Percentiles rank a stretch among this genome's conserved stretches.
Evolutionary conservation across 2,797 vertebrate species (phyloP).

Genomic region (Denticeps clupeoides): DNA sequence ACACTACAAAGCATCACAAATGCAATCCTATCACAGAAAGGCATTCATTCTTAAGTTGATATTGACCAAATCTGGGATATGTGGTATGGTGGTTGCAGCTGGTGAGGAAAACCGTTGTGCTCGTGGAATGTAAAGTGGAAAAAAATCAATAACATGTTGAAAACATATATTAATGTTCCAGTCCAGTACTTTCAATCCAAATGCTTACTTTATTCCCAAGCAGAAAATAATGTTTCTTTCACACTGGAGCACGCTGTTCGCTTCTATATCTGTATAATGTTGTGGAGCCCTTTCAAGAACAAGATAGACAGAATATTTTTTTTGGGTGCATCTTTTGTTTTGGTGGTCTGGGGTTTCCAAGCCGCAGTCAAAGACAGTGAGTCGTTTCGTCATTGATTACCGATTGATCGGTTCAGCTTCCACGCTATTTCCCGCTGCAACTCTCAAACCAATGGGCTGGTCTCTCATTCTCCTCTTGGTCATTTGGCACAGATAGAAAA

Average conservation of each 20-base stretch:
- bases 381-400: conserved; percentile 38
- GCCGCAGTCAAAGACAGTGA: conserved; percentile 12
- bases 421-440: conserved; percentile 29
- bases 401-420: conserved; percentile 28
- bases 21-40: not conserved
- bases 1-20: not conserved
- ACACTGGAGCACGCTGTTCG: conserved; percentile 14
- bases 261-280: too few relatives aligned
- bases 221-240: too few relatives aligned
- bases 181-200: not conserved
- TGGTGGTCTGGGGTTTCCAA: too few relatives aligned
- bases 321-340: too few relatives aligned
- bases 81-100: too few relatives aligned
- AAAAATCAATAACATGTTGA: not conserved
- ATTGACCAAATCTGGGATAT: too few relatives aligned
- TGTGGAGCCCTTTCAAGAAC: too few relatives aligned
- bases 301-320: too few relatives aligned
- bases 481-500: too few relatives aligned
- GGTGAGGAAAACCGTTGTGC: not conserved
- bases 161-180: not conserved
- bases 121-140: not conserved
- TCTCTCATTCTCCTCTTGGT: too few relatives aligned
- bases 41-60: too few relatives aligned
- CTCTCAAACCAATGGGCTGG: too few relatives aligned
- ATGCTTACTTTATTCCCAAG: not conserved